Evolutionary conservation across 2,888 invertebrate genomes (phyloP), one percentile per base, ranked within the genome.

Genomic region (Chalcosyrphus nemorum): DNA sequence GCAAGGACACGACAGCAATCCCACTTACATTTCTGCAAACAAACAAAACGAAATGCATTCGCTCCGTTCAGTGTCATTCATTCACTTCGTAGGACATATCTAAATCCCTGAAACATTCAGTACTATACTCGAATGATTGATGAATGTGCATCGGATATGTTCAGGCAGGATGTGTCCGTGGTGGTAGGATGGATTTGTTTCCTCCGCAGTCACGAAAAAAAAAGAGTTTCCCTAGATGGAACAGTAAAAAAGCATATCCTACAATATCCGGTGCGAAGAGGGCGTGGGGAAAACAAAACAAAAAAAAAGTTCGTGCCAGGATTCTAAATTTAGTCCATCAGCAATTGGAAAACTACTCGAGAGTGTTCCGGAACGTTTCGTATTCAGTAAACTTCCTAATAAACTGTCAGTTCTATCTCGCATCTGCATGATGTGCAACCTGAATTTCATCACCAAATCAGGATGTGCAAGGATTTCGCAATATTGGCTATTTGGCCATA

Each of bases 31-130:
- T 66, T 65, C 66, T 72, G 54, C 71, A 66, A 61, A 72, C 71
- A 82, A 66, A 82, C 47, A 71, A n/a, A n/a, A 56, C 71, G 24
- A 66, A 78, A 61, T 78, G 66, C 72, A 82, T 70, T 63, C 41
- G 24, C 24, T 70, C 17, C 4, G 17, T 13, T 65, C 59, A 61
- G 61, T 77, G 66, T 77, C 65, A 77, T 56, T 84, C 72, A 68
- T 63, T 78, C 76, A 54, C 66, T 77, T 72, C 70, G 68, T 56
- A 84, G 80, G 84, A 80, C 84, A 80, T 63, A 80, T 84, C 84
- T 78, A 80, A 84, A 84, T 84, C 68, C 84, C 38, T 80, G 75
- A 84, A 80, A 80, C 80, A 80, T 75, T 84, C 78, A 84, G 68
- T 84, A 61, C 50, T 65, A 70, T 59, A 68, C 57, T 27, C 57